Conservation (phyloP, 2,888 invertebrate genomes). For the Heliconius cydno region DNA sequence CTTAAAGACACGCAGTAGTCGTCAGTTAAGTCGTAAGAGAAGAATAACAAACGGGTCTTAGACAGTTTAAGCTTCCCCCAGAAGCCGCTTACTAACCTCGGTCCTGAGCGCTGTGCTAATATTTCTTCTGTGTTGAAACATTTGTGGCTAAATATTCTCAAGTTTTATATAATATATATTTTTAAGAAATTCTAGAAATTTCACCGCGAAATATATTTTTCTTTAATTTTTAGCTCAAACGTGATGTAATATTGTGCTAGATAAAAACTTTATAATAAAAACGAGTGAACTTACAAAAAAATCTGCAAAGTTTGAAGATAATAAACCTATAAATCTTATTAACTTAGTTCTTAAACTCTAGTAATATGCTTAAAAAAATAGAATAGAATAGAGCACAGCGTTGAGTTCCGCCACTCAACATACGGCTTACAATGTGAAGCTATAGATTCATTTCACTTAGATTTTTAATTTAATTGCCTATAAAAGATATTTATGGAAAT, state of each 20-base stretch:
- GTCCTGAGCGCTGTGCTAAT: not conserved
- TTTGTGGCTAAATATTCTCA: not conserved
- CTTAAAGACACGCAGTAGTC: not conserved
- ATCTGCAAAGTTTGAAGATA: too few relatives aligned
- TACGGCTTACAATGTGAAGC: too few relatives aligned
- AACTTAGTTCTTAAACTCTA: too few relatives aligned
- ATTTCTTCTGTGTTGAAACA: not conserved
- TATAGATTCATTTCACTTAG: too few relatives aligned
- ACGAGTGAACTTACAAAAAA: too few relatives aligned
- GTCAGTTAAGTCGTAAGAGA: conserved; percentile 15
- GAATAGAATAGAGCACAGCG: too few relatives aligned
- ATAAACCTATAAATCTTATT: too few relatives aligned
- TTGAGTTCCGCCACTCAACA: too few relatives aligned
- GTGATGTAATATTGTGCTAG: not conserved
- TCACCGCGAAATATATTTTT: not conserved
- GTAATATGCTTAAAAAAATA: too few relatives aligned
- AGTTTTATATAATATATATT: not conserved
- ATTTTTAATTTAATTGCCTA: not conserved
- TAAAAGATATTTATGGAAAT: not conserved
- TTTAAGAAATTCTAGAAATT: conserved; percentile 2
- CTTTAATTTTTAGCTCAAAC: conserved; percentile 1
- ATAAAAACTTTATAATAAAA: too few relatives aligned
- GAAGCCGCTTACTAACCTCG: conserved; percentile 12
- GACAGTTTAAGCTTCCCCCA: conserved; percentile 14
- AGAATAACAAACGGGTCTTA: conserved; percentile 23